Evolutionary conservation across 2,797 vertebrate genomes (phyloP).

Genomic region (Hippopotamyrus pictus): DNA sequence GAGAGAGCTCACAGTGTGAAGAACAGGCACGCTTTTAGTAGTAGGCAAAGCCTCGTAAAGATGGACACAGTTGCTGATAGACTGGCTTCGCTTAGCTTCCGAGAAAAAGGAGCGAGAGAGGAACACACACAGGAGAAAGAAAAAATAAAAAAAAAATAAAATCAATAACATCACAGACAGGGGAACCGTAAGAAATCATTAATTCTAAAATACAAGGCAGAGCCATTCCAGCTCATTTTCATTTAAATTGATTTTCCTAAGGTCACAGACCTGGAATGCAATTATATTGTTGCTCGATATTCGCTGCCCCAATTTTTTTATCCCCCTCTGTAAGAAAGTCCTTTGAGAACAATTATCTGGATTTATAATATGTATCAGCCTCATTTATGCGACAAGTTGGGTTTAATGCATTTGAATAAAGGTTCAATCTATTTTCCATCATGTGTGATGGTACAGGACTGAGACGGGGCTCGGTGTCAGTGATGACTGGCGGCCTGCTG

Average conservation of each 20-base stretch:
- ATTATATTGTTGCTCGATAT: not conserved
- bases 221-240: slow-evolving; percentile 14
- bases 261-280: not conserved
- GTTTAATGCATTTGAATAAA: slow-evolving; percentile 23
- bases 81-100: slow-evolving; percentile 98
- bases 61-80: slow-evolving; percentile 99
- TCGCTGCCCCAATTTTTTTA: not conserved
- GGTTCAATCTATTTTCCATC: slow-evolving; percentile 24
- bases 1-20: slow-evolving; percentile 97
- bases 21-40: slow-evolving; percentile 96
- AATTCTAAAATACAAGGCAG: slow-evolving; percentile 6
- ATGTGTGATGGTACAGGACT: slow-evolving; percentile 9
- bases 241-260: slow-evolving; percentile 11
- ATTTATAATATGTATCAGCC: slow-evolving; percentile 16
- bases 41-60: slow-evolving; percentile 94
- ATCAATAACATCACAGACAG: slow-evolving; percentile 22
- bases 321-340: not conserved
- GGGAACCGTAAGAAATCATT: slow-evolving; percentile 11
- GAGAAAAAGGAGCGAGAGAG: slow-evolving; percentile 58
- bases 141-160: slow-evolving; percentile 28
- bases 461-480: not conserved
- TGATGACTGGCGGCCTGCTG: not conserved
- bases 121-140: slow-evolving; percentile 27
- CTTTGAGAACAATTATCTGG: slow-evolving; percentile 12
- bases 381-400: slow-evolving; percentile 23